These are phyloP conservation scores for Strix aluco DNA, from an alignment of 2,113 vertebrate genomes.

Conservation along the genomic window DNA sequence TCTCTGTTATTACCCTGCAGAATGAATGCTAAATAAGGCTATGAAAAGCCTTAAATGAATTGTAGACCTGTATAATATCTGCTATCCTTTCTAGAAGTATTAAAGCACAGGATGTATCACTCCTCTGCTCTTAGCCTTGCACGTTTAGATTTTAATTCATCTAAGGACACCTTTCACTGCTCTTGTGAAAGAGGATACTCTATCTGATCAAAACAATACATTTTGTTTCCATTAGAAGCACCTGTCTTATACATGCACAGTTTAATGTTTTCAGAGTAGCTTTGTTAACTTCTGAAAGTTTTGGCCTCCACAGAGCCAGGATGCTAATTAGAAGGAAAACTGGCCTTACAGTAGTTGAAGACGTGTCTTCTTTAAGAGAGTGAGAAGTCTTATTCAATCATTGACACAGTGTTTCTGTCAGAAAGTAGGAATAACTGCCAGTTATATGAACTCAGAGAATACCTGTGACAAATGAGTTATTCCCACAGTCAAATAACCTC, in stretches of 20 bases:
- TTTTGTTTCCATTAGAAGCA: constrained; percentile 46
- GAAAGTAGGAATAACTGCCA: background rate
- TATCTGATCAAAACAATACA: constrained; percentile 1
- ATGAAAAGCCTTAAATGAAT: constrained; percentile 10
- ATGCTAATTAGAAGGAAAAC: constrained; percentile 67
- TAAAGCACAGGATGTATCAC: background rate
- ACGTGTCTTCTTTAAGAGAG: constrained; percentile 32
- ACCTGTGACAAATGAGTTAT: constrained; percentile 11
- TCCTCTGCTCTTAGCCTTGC: background rate
- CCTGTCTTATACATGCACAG: constrained; percentile 29
- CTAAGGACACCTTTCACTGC: constrained; percentile 29
- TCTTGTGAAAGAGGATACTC: constrained; percentile 1
- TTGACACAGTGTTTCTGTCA: background rate
- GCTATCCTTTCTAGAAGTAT: background rate
- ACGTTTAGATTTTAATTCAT: constrained; percentile 43
- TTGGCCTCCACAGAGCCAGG: constrained; percentile 51
- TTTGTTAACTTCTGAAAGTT: constrained; percentile 67
- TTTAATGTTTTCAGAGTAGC: constrained; percentile 66
- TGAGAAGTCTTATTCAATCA: background rate
- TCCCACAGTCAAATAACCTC: background rate
- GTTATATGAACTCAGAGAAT: background rate
- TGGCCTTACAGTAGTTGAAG: constrained; percentile 32
- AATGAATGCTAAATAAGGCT: background rate
- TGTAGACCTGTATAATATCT: background rate
- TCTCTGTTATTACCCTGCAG: background rate